Conservation (phyloP, 2,797 vertebrate species). For the Gambusia yucatana region DNA sequence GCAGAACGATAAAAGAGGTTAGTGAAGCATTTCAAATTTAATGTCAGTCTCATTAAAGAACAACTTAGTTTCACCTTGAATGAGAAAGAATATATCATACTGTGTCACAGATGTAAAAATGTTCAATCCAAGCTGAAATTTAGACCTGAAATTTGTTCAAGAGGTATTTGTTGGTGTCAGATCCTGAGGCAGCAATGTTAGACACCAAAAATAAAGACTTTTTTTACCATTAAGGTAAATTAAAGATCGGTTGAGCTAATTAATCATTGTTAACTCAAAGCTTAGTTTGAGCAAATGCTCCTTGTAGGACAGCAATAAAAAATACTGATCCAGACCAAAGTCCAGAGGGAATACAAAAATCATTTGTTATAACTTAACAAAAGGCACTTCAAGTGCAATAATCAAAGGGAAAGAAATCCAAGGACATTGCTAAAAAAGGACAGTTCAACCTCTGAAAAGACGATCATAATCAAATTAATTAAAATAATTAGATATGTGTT, state of each 20-base stretch:
- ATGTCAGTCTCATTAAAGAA: constrained; percentile 30
- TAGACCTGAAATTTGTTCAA: background rate
- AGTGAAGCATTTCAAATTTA: constrained; percentile 41
- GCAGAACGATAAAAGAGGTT: constrained; percentile 24
- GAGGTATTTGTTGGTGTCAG: background rate
- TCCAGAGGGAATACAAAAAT: background rate
- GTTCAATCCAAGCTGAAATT: background rate
- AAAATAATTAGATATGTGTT: background rate
- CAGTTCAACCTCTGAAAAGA: background rate
- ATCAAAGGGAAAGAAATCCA: background rate
- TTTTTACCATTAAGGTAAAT: background rate
- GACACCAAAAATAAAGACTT: background rate
- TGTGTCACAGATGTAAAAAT: background rate
- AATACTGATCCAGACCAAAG: background rate
- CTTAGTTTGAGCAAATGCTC: background rate
- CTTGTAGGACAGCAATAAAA: background rate
- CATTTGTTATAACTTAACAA: background rate
- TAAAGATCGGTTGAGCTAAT: background rate
- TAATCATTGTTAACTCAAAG: background rate
- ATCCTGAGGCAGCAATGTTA: background rate
- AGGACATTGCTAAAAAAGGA: background rate
- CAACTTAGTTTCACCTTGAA: background rate
- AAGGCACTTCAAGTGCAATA: background rate
- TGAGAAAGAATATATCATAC: background rate
- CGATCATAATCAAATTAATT: background rate